Conservation (phyloP, 1,140 invertebrate species). For the Papilio dardanus region DNA sequence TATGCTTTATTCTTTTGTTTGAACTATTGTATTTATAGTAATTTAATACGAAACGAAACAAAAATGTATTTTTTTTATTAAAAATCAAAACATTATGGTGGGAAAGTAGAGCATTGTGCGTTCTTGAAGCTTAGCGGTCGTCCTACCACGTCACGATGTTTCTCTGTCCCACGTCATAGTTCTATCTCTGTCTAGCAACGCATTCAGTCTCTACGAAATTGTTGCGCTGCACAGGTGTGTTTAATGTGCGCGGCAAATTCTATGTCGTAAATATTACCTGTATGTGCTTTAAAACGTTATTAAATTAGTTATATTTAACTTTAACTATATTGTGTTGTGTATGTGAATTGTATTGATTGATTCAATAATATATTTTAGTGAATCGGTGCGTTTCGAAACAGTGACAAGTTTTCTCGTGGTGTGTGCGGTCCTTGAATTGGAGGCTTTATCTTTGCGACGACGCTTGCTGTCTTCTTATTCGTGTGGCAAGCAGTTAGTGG, state of each 20-base stretch:
- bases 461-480: slow-evolving; percentile 59
- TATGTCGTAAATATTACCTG: slow-evolving; percentile 71
- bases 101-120: slow-evolving; percentile 60
- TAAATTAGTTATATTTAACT: neutral
- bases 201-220: slow-evolving; percentile 72
- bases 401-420: slow-evolving; percentile 78
- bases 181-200: slow-evolving; percentile 63
- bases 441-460: slow-evolving; percentile 69
- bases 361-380: slow-evolving; percentile 20
- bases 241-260: slow-evolving; percentile 46
- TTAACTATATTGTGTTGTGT: neutral
- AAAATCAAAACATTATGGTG: slow-evolving; percentile 42
- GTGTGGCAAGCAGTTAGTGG: slow-evolving; percentile 59
- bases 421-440: slow-evolving; percentile 70
- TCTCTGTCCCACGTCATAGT: slow-evolving; percentile 64
- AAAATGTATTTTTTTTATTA: slow-evolving; percentile 29
- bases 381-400: slow-evolving; percentile 62
- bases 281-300: slow-evolving; percentile 46
- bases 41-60: neutral
- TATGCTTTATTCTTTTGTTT: neutral
- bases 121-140: slow-evolving; percentile 73
- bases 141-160: slow-evolving; percentile 64
- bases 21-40: neutral
- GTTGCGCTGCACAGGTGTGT: slow-evolving; percentile 66
- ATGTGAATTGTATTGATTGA: slow-evolving; percentile 24